phyloP scores from a whole-genome alignment of 2,797 vertebrate genomes.

The Sebastiscus albofasciatus region DNA sequence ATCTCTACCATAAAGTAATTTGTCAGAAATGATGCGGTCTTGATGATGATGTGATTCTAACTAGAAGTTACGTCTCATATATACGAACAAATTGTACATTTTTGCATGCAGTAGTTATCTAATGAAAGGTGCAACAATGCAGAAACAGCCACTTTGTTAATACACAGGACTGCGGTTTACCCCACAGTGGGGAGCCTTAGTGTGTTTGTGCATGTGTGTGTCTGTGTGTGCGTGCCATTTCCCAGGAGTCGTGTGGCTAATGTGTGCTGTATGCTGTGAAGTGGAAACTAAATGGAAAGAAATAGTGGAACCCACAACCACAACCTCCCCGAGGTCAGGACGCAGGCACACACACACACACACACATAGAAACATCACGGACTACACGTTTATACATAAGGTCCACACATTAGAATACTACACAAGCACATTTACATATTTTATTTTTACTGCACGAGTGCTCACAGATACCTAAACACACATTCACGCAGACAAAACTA shows the following conservation, averaged over 20 bases:
- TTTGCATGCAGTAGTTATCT: background rate
- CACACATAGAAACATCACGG: background rate
- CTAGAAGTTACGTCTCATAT: background rate
- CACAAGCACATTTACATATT: background rate
- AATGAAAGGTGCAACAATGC: background rate
- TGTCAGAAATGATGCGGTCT: background rate
- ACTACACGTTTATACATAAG: background rate
- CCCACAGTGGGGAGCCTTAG: background rate
- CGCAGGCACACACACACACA: background rate
- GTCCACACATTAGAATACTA: background rate
- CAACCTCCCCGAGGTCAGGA: constrained; percentile 53
- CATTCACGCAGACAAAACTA: background rate
- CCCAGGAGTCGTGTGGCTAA: constrained; percentile 62
- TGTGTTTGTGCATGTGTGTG: constrained; percentile 2
- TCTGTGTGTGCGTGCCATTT: constrained; percentile 34
- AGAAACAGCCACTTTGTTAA: constrained; percentile 2
- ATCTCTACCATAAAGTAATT: background rate
- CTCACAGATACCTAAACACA: background rate
- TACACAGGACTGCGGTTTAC: constrained; percentile 5
- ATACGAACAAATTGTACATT: background rate
- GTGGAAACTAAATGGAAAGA: constrained; percentile 68
- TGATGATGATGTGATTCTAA: background rate
- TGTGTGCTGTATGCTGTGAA: constrained; percentile 74
- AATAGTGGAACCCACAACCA: constrained; percentile 54
- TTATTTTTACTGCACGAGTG: background rate